These are phyloP conservation scores for Caenorhabditis zanzibari DNA, from an alignment of 2,888 invertebrate species.

Conservation along the genomic window DNA sequence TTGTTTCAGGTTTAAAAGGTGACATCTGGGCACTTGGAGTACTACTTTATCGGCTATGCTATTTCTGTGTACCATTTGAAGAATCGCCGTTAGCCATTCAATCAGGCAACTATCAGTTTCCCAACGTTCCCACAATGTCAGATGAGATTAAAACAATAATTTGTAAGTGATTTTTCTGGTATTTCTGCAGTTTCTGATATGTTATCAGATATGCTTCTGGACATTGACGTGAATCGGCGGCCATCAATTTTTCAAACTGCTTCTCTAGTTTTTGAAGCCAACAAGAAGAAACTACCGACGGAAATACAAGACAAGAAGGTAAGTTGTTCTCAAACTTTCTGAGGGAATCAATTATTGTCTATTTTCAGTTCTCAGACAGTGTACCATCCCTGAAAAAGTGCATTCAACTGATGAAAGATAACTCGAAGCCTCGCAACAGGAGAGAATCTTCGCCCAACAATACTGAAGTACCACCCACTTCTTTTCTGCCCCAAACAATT, in stretches of 20 bases:
- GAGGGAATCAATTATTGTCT: too few species aligned
- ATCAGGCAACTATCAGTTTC: constrained; percentile 91
- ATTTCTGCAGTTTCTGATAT: not conserved
- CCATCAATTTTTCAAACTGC: constrained; percentile 89
- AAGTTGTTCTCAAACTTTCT: too few species aligned
- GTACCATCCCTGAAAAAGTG: constrained; percentile 9
- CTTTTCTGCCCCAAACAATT: not conserved
- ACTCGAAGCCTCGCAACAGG: constrained; percentile 41
- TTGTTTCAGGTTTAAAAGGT: constrained; percentile 74
- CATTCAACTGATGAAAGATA: constrained; percentile 57
- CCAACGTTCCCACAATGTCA: constrained; percentile 89
- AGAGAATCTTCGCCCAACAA: constrained; percentile 1
- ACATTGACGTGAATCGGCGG: constrained; percentile 90
- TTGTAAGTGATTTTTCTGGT: constrained; percentile 85
- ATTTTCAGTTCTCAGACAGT: constrained; percentile 25
- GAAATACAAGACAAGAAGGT: constrained; percentile 83
- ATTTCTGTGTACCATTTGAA: constrained; percentile 92
- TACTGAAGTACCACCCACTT: constrained; percentile 67
- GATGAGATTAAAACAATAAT: constrained; percentile 89
- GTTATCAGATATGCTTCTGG: constrained; percentile 89
- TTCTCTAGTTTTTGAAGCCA: constrained; percentile 84
- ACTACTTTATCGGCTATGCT: constrained; percentile 92
- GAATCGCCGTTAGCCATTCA: constrained; percentile 95
- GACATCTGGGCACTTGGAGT: constrained; percentile 89
- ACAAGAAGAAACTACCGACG: constrained; percentile 84